Base-by-base conservation (phyloP, 2,797 vertebrate genomes). In the Phrynocephalus guinanensis region DNA sequence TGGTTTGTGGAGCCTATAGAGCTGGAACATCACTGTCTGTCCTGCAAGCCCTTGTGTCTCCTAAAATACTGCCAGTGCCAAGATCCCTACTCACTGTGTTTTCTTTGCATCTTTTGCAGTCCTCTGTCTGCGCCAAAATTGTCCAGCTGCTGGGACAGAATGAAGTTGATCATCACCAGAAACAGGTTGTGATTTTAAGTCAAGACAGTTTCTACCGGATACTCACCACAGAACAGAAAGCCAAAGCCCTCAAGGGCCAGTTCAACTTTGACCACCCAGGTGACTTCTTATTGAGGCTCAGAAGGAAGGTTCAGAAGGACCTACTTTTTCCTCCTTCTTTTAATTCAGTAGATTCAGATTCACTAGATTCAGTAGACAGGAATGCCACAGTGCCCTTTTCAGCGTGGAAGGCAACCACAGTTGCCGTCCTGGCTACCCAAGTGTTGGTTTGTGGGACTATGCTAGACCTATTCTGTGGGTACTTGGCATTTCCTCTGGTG, bases 221-320 rank as follows among this genome's bases (percentile, higher is more conserved):
- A 92, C 97, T 99, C 88, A 99, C 98, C 16, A 96, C 98, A 0
- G 99, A 99, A 93, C 99, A 99, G 97, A 99, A 99, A 94, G 97
- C 97, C 94, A 99, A 98, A 94, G 98, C 98, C 0, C 92, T 96
- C 26, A 99, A 98, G 96, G 99, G 99, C 93, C 99, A 99, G 90
- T 99, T 98, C 97, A 99, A 99, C 96, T 99, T 99, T 87, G 99
- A 99, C 95, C 99, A 99, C 96, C 99, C 99, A 96, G 98, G 99
- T 99, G 95, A 95, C 92, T 82, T 16, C 66, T 8, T 24, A 0
- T 16, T 72, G 82, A 26, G 67, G 76, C 79, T 93, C 60, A n/a
- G 0, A 0, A 89, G 87, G 75, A n/a, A 24, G 60, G 48, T n/a
- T 2, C 9, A 44, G 44, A 26, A 44, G 38, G 76, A 33, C 33